Evolutionary conservation across 2,797 vertebrate genomes (phyloP).

Genomic region (Rhinogobio ventralis): DNA sequence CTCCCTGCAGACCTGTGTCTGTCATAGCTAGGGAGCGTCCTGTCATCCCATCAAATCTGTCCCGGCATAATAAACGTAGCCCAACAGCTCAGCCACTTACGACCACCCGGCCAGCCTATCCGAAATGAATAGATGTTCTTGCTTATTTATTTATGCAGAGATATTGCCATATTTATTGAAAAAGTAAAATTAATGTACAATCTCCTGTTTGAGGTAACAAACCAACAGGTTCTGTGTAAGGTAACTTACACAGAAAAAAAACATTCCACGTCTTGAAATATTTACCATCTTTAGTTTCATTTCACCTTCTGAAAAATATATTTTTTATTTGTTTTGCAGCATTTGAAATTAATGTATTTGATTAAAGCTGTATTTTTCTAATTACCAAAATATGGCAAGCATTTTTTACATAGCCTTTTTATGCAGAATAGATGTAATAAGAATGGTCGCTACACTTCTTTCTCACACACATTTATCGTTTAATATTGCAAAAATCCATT

Average conservation of each 20-base stretch:
- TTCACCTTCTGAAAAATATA: neutral
- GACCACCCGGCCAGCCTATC: conserved; percentile 3
- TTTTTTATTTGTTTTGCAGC: neutral
- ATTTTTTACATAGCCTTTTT: neutral
- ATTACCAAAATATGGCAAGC: neutral
- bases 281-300: conserved; percentile 77
- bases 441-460: conserved; percentile 19
- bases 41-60: conserved; percentile 79
- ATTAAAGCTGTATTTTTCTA: neutral
- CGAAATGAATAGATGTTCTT: conserved; percentile 41
- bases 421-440: neutral
- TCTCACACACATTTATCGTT: conserved; percentile 26
- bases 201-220: conserved; percentile 75
- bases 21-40: conserved; percentile 68
- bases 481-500: conserved; percentile 47
- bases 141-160: conserved; percentile 79
- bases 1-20: conserved; percentile 70
- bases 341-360: neutral
- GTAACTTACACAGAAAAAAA: neutral
- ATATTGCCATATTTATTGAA: conserved; percentile 77
- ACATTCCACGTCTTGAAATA: conserved; percentile 67
- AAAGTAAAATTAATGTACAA: conserved; percentile 76
- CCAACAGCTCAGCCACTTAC: conserved; percentile 70
- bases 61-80: conserved; percentile 59
- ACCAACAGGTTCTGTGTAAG: too few species aligned